phyloP scores from a whole-genome alignment of 2,888 invertebrate genomes.

The Acronicta leporina region DNA sequence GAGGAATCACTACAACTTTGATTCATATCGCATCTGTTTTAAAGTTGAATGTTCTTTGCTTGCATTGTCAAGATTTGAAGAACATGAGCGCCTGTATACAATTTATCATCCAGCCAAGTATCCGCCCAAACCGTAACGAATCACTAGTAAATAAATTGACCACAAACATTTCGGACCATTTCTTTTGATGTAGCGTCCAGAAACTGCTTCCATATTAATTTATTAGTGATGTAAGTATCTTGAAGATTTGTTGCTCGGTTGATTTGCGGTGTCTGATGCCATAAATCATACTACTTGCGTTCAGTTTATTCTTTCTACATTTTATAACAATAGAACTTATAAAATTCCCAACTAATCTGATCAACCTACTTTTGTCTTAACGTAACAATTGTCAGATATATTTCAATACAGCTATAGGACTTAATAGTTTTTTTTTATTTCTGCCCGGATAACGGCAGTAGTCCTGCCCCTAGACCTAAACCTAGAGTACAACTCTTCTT shows the following conservation, averaged over 20 bases:
- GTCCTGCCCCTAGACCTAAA: no score
- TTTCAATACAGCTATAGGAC: constrained; percentile 25
- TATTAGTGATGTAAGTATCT: constrained; percentile 66
- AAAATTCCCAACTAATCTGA: constrained; percentile 7
- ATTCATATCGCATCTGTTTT: constrained; percentile 47
- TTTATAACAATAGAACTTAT: constrained; percentile 41
- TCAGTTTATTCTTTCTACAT: constrained; percentile 37
- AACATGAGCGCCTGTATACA: constrained; percentile 80
- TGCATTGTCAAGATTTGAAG: constrained; percentile 56
- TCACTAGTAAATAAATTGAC: constrained; percentile 88
- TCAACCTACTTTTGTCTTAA: constrained; percentile 30
- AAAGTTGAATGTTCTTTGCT: constrained; percentile 61
- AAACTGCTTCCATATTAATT: constrained; percentile 72
- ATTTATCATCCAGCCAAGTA: constrained; percentile 87
- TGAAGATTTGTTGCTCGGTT: constrained; percentile 60
- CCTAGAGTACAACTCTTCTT: no score
- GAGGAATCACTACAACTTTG: constrained; percentile 45
- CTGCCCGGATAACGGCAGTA: no score
- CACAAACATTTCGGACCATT: constrained; percentile 82
- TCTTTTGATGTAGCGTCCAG: constrained; percentile 75
- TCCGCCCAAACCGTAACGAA: constrained; percentile 87
- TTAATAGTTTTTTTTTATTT: no score
- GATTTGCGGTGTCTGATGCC: constrained; percentile 56
- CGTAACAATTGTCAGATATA: constrained; percentile 30
- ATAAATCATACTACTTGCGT: constrained; percentile 55